Conservation (phyloP, 1,140 invertebrate genomes). For the Stegodyphus dumicola region DNA sequence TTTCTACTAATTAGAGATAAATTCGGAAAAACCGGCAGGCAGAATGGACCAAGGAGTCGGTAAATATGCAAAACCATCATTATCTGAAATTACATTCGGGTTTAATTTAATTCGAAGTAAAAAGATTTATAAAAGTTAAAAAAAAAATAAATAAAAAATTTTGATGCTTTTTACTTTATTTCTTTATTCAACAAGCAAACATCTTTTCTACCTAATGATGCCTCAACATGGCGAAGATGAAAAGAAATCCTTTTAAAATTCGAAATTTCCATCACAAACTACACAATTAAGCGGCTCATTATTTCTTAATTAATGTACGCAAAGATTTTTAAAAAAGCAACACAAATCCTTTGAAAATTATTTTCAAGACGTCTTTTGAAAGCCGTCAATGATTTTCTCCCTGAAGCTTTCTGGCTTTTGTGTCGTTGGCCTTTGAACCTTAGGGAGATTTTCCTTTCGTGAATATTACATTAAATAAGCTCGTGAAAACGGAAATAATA, state of each 20-base stretch:
- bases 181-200: too few species aligned
- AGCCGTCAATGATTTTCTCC: slow-evolving; percentile 48
- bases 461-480: slow-evolving; percentile 21
- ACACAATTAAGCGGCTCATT: slow-evolving; percentile 18
- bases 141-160: too few species aligned
- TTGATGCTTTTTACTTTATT: too few species aligned
- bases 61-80: too few species aligned
- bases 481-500: slow-evolving; percentile 57
- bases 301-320: slow-evolving; percentile 49
- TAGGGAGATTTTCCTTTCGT: slow-evolving; percentile 50
- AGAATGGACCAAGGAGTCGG: too few species aligned
- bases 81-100: too few species aligned
- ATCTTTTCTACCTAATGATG: too few species aligned
- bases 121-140: too few species aligned
- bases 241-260: background rate
- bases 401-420: slow-evolving; percentile 22
- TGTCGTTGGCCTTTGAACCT: slow-evolving; percentile 44
- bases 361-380: too few species aligned
- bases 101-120: too few species aligned
- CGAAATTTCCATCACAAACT: background rate
- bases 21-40: too few species aligned
- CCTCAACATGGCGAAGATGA: background rate
- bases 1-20: too few species aligned
- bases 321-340: background rate
- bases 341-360: slow-evolving; percentile 41